Conservation (phyloP, 1,140 invertebrate species). For the Bombus cullumanus region DNA sequence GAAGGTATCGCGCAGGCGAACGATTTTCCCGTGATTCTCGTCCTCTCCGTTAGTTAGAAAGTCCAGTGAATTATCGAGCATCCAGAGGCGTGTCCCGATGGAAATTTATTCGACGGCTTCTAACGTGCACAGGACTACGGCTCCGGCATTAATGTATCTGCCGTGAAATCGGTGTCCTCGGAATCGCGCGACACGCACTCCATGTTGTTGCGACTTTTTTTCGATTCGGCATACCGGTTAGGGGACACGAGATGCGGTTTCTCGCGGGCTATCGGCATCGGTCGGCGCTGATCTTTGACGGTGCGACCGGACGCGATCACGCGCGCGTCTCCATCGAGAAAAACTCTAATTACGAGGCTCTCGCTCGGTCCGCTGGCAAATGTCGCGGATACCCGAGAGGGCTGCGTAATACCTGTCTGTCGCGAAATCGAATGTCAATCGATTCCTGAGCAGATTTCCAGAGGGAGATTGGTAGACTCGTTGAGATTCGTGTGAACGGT, state of each 20-base stretch:
- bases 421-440: not conserved
- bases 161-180: slow-evolving; percentile 78
- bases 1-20: not conserved
- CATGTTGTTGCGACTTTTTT: slow-evolving; percentile 59
- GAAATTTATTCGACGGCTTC: slow-evolving; percentile 67
- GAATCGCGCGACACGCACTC: slow-evolving; percentile 77
- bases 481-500: not conserved
- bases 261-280: slow-evolving; percentile 40
- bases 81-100: slow-evolving; percentile 44
- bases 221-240: slow-evolving; percentile 53
- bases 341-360: slow-evolving; percentile 52
- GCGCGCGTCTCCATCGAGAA: not conserved
- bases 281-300: slow-evolving; percentile 49
- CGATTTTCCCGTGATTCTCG: slow-evolving; percentile 18
- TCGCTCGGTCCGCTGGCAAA: not conserved
- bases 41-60: slow-evolving; percentile 19
- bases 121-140: slow-evolving; percentile 54
- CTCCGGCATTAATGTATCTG: slow-evolving; percentile 79
- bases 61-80: slow-evolving; percentile 59
- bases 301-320: not conserved
- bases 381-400: slow-evolving; percentile 24
- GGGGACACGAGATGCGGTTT: slow-evolving; percentile 34
- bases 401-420: not conserved
- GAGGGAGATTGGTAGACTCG: not conserved
- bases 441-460: not conserved